phyloP scores from a whole-genome alignment of 2,797 vertebrate species.

The Galago senegalensis region DNA sequence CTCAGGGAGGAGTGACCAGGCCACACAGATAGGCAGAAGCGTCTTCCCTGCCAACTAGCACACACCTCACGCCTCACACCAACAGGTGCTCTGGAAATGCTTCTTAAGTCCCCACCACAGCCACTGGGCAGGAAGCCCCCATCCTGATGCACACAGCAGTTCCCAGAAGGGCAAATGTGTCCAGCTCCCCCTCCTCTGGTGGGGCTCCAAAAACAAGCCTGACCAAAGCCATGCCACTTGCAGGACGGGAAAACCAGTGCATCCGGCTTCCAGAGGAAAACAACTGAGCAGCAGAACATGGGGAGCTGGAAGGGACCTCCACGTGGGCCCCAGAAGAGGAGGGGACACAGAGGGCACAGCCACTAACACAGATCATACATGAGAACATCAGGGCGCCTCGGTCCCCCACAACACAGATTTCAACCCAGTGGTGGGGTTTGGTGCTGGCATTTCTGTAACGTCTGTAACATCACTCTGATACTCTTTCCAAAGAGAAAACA shows the following conservation, averaged over 20 bases:
- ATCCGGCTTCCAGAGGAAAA: neutral
- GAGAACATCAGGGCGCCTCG: too few species aligned
- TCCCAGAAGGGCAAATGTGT: too few species aligned
- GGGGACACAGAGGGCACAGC: neutral
- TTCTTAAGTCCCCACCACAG: rapidly evolving
- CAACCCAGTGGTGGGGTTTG: rapidly evolving
- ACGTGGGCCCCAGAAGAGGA: too few species aligned
- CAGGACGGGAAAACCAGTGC: rapidly evolving
- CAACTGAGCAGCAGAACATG: rapidly evolving
- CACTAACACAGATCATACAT: neutral
- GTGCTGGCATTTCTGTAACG: neutral
- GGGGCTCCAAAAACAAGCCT: neutral
- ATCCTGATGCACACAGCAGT: neutral
- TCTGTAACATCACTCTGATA: neutral
- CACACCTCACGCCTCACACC: neutral
- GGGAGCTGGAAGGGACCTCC: neutral
- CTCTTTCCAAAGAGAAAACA: rapidly evolving
- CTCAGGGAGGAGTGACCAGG: neutral
- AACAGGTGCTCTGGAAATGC: rapidly evolving
- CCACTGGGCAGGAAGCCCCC: neutral
- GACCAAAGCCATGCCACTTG: rapidly evolving
- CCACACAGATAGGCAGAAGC: rapidly evolving
- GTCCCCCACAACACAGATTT: rapidly evolving
- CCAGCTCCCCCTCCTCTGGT: neutral
- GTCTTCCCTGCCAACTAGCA: neutral